phyloP scores from a whole-genome alignment of 2,888 invertebrate genomes.

The Cephonodes hylas region DNA sequence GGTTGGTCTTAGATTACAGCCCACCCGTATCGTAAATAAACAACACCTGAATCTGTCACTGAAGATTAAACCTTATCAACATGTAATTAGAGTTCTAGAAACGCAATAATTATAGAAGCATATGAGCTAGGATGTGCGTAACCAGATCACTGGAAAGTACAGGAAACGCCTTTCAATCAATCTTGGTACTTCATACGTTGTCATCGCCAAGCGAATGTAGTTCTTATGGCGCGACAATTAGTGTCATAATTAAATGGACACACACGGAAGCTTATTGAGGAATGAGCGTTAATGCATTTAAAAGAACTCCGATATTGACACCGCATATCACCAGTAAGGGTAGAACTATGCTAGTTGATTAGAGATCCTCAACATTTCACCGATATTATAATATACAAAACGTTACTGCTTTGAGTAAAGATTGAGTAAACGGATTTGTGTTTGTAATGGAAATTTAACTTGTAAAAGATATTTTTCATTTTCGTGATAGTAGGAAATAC shows the following conservation, averaged over 20 bases:
- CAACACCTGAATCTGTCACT: not conserved
- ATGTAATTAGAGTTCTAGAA: slow-evolving; percentile 2
- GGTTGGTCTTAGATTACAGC: slow-evolving; percentile 1
- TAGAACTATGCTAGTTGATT: slow-evolving; percentile 1
- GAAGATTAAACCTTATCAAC: not conserved
- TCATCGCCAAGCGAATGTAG: not conserved
- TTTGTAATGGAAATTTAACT: too few relatives aligned
- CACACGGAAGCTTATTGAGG: not conserved
- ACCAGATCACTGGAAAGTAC: slow-evolving; percentile 34
- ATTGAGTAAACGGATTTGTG: too few relatives aligned
- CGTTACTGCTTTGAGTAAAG: too few relatives aligned
- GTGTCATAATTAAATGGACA: not conserved
- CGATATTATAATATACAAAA: too few relatives aligned
- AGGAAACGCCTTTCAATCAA: slow-evolving; percentile 50
- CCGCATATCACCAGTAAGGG: slow-evolving; percentile 13
- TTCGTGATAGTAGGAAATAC: too few relatives aligned
- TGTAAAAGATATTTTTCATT: too few relatives aligned
- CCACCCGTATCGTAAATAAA: slow-evolving; percentile 4
- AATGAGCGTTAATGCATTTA: not conserved
- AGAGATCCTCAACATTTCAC: not conserved
- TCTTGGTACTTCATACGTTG: slow-evolving; percentile 29
- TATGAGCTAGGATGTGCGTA: not conserved
- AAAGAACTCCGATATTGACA: slow-evolving; percentile 15
- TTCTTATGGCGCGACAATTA: not conserved
- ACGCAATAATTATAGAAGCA: not conserved